Conservation (phyloP, 2,888 invertebrate species). For the Drosophila neutralis region DNA sequence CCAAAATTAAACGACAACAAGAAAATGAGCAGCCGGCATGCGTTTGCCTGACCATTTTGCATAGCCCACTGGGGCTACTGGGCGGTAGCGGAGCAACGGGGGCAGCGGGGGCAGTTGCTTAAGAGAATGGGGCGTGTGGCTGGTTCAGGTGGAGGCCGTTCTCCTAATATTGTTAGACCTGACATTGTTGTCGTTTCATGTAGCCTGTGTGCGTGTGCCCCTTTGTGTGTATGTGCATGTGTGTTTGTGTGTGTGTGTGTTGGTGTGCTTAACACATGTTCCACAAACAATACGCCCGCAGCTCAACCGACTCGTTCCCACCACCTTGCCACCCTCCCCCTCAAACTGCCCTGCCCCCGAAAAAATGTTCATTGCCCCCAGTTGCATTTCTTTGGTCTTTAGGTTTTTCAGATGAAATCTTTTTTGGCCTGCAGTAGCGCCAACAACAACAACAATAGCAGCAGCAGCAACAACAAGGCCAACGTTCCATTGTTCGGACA, state of each 20-base stretch:
- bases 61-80: constrained; percentile 9
- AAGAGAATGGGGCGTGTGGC: constrained; percentile 16
- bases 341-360: constrained; percentile 18
- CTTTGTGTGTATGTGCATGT: constrained; percentile 9
- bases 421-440: constrained; percentile 66
- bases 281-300: constrained; percentile 77
- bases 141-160: constrained; percentile 55
- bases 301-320: constrained; percentile 41
- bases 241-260: constrained; percentile 9
- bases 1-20: constrained; percentile 77
- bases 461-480: constrained; percentile 14
- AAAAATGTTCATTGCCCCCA: constrained; percentile 42
- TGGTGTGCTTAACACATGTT: constrained; percentile 64
- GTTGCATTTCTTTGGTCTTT: constrained; percentile 79
- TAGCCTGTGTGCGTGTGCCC: constrained; percentile 5
- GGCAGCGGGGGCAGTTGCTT: not conserved
- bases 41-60: constrained; percentile 57
- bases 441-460: constrained; percentile 39
- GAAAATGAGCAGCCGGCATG: constrained; percentile 75
- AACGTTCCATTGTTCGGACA: constrained; percentile 7
- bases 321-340: not conserved
- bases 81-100: not conserved
- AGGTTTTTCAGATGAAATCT: constrained; percentile 72
- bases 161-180: constrained; percentile 74
- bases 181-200: constrained; percentile 67